Evolutionary conservation across 2,888 invertebrate species (phyloP).

Genomic region (Chrysodeixis includens): DNA sequence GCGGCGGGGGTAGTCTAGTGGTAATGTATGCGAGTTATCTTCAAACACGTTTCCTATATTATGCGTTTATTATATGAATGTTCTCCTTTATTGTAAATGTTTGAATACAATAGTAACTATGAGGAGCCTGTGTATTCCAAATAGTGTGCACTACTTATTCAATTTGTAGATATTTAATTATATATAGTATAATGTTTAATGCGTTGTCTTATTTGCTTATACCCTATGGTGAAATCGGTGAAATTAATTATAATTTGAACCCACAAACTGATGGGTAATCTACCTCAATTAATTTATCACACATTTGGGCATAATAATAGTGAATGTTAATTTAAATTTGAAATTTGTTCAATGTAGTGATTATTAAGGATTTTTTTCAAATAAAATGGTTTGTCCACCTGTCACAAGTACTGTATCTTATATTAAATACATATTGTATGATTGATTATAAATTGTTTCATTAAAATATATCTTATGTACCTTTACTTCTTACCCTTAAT

Average conservation of each 20-base stretch:
- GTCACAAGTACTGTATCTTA: constrained; percentile 89
- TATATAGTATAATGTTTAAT: constrained; percentile 88
- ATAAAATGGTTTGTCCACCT: constrained; percentile 86
- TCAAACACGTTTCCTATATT: constrained; percentile 87
- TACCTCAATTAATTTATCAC: constrained; percentile 90
- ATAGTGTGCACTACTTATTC: constrained; percentile 87
- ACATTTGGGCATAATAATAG: constrained; percentile 88
- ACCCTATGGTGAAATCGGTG: constrained; percentile 80
- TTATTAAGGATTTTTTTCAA: constrained; percentile 78
- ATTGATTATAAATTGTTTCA: constrained; percentile 84
- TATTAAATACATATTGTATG: constrained; percentile 89
- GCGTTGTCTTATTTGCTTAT: constrained; percentile 86
- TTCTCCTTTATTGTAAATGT: constrained; percentile 89
- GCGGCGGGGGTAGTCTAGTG: constrained; percentile 62
- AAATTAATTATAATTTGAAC: constrained; percentile 84
- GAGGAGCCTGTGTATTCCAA: constrained; percentile 77
- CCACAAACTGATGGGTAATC: constrained; percentile 81
- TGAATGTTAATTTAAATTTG: constrained; percentile 83
- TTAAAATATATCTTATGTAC: constrained; percentile 24
- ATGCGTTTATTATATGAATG: constrained; percentile 88
- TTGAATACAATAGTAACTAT: constrained; percentile 79
- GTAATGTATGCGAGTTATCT: constrained; percentile 77
- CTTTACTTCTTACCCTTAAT: background rate
- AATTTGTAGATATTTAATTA: constrained; percentile 89
- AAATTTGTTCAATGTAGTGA: constrained; percentile 85